These are phyloP conservation scores for Gorsachius goisagi DNA, from an alignment of 2,113 vertebrate genomes.

Conservation along the genomic window DNA sequence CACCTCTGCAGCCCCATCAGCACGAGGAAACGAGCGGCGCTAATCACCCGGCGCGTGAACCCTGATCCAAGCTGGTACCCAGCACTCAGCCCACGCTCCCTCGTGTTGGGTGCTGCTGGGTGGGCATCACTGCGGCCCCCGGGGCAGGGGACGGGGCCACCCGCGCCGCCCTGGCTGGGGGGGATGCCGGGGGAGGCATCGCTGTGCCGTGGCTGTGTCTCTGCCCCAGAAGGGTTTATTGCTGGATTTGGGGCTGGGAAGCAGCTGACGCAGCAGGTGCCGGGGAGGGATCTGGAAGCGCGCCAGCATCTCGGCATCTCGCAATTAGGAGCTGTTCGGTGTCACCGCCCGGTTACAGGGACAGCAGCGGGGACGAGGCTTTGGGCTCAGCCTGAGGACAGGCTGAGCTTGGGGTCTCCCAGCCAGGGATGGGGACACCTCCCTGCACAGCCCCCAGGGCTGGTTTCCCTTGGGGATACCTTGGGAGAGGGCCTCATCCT, in stretches of 20 bases:
- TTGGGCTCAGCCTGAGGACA: neutral
- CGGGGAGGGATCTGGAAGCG: neutral
- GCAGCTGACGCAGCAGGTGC: slow-evolving; percentile 29
- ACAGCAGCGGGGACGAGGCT: fast-evolving
- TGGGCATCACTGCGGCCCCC: fast-evolving
- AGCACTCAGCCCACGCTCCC: fast-evolving
- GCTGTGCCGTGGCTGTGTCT: neutral
- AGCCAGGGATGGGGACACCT: fast-evolving
- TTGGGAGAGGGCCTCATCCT: neutral
- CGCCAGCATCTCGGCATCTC: neutral
- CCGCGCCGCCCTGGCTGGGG: fast-evolving
- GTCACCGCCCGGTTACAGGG: neutral
- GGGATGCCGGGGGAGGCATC: fast-evolving
- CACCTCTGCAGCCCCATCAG: neutral
- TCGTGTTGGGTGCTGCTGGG: neutral
- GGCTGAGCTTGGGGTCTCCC: neutral
- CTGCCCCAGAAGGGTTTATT: neutral
- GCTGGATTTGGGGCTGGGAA: neutral
- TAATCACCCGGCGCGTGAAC: fast-evolving
- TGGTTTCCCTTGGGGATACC: neutral
- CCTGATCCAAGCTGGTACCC: neutral
- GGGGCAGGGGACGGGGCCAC: neutral
- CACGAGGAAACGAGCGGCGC: fast-evolving
- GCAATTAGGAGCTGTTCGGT: neutral
- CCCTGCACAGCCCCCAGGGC: neutral